A percentile compares a stretch with the other conserved stretches of the same genome.
phyloP scores from a whole-genome alignment of 2,888 invertebrate genomes.

The Hydropsyche betteni region DNA sequence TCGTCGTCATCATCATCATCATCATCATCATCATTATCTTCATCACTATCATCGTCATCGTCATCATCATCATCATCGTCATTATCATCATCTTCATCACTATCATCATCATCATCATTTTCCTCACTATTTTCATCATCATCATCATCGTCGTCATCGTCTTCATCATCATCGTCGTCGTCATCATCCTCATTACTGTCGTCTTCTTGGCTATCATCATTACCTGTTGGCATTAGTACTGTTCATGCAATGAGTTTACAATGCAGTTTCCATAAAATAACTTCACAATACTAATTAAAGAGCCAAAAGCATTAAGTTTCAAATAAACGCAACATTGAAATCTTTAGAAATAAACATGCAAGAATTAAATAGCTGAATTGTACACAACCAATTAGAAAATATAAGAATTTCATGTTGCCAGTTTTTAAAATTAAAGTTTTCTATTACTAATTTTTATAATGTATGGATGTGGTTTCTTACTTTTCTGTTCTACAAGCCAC shows the following conservation, averaged over 20 bases:
- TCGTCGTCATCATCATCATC: slow-evolving; percentile 59
- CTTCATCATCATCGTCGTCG: slow-evolving; percentile 65
- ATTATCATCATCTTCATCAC: slow-evolving; percentile 59
- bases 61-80: slow-evolving; percentile 62
- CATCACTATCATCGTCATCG: slow-evolving; percentile 59
- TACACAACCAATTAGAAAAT: slow-evolving; percentile 48
- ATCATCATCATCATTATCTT: slow-evolving; percentile 58
- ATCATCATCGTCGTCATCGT: slow-evolving; percentile 57
- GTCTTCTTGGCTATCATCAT: slow-evolving; percentile 60
- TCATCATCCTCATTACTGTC: slow-evolving; percentile 63
- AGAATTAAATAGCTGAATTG: slow-evolving; percentile 40
- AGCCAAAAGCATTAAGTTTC: slow-evolving; percentile 28
- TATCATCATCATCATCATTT: slow-evolving; percentile 59
- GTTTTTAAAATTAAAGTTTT: slow-evolving; percentile 29
- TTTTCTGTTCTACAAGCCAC: slow-evolving; percentile 96
- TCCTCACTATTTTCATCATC: slow-evolving; percentile 54
- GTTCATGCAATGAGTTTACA: slow-evolving; percentile 62
- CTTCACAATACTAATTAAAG: slow-evolving; percentile 25
- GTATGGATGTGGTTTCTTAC: slow-evolving; percentile 78
- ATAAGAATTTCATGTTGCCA: slow-evolving; percentile 36
- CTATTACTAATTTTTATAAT: slow-evolving; percentile 42
- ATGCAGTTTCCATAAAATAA: slow-evolving; percentile 49
- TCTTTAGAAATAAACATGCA: slow-evolving; percentile 52
- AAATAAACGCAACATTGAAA: slow-evolving; percentile 41
- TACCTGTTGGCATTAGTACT: slow-evolving; percentile 71